Base-by-base conservation (phyloP, 2,888 invertebrate genomes). In the Harmothoe impar region DNA sequence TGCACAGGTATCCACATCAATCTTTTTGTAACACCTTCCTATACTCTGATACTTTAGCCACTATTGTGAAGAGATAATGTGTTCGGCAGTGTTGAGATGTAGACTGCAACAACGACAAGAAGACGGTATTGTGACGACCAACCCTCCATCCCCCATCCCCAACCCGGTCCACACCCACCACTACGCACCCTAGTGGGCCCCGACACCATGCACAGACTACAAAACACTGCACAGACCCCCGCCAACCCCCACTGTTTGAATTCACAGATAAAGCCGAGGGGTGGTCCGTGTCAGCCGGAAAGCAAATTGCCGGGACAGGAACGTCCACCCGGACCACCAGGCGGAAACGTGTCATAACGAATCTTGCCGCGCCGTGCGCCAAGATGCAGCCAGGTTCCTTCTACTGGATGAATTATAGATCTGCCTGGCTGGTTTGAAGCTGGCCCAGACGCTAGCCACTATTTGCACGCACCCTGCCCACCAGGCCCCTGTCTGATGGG, bases 331-430 rank as follows among this genome's bases (percentile, higher is more conserved):
- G 72, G 15, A 25, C 29, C 72, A 17, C n/a, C 68, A 68, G 5
- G 29, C 25, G 29, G 72, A 72, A 29, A 72, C n/a, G 72, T 72
- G 72, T 29, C 72, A 72, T 72, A 72, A 72, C 72, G 31, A 72
- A 72, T 72, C 72, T 62, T 29, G 72, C 29, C 25, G 29, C 25
- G 29, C 62, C 25, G 29, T 25, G 72, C 29, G 29, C 43, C 72
- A 72, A 72, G 72, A 72, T 72, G 72, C 29, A n/a, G 15, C 72
- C 72, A 25, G 5, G 29, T 29, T 29, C 5, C 72, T 72, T 72
- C n/a, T 72, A 25, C 25, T 72, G n/a, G 29, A 72, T 72, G 72
- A 72, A 72, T 72, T 72, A 72, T 72, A 72, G 72, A 72, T 72
- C 29, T n/a, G 29, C 15, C 23, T 20, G 62, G 20, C 62, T 29